Conservation (phyloP, 2,113 vertebrate genomes). For the Neolamprologus sp. region DNA sequence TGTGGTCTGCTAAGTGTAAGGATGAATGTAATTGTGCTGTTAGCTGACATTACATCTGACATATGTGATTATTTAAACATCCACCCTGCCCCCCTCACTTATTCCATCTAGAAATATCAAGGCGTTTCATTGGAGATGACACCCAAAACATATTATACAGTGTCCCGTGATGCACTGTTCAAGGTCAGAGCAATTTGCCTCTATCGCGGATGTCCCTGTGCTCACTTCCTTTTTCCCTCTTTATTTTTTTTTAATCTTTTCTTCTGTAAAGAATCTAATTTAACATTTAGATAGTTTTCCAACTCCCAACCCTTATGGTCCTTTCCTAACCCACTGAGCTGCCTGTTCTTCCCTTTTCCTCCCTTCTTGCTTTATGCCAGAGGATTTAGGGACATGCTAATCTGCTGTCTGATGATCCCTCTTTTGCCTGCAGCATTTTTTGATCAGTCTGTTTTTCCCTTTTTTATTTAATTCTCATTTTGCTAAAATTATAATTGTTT, state of each 20-base stretch:
- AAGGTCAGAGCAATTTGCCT: conserved; percentile 76
- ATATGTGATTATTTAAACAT: conserved; percentile 66
- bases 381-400: conserved; percentile 27
- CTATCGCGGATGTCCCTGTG: conserved; percentile 54
- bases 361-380: conserved; percentile 23
- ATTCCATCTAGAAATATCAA: conserved; percentile 80
- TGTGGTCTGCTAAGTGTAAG: conserved; percentile 41
- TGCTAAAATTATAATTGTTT: neutral
- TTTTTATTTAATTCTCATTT: neutral
- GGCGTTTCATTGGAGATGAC: conserved; percentile 80
- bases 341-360: neutral
- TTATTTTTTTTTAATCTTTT: neutral
- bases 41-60: conserved; percentile 60
- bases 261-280: conserved; percentile 23
- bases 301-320: conserved; percentile 19
- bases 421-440: conserved; percentile 29
- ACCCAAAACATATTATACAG: conserved; percentile 79
- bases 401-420: conserved; percentile 9
- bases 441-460: conserved; percentile 35
- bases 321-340: conserved; percentile 52
- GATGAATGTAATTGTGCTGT: conserved; percentile 46
- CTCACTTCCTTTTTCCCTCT: conserved; percentile 28
- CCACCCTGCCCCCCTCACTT: conserved; percentile 65
- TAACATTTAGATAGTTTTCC: conserved; percentile 32
- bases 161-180: conserved; percentile 78